Conservation (phyloP, 1,140 invertebrate species). For the Drosophila persimilis region DNA sequence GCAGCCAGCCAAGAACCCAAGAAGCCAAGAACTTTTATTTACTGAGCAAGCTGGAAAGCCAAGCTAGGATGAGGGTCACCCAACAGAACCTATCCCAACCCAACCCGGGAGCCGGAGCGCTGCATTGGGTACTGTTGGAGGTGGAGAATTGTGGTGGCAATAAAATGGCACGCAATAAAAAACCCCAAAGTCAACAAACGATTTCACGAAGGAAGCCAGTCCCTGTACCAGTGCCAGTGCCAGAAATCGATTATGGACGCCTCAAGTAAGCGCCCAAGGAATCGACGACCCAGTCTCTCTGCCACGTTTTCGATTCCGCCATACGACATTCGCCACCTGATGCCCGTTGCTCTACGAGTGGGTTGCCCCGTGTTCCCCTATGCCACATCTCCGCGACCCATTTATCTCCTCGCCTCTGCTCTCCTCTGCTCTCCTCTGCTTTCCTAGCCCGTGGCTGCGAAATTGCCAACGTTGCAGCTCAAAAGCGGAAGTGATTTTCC, state of each 20-base stretch:
- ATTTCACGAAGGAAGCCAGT: constrained; percentile 40
- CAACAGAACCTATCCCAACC: no score
- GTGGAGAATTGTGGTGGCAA: constrained; percentile 44
- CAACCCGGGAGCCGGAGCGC: not conserved
- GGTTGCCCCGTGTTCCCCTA: constrained; percentile 7
- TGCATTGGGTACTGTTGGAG: not conserved
- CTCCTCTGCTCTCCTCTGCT: no score
- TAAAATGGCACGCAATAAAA: constrained; percentile 81
- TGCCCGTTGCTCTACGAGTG: constrained; percentile 31
- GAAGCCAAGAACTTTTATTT: constrained; percentile 45
- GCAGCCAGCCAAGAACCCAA: constrained; percentile 16
- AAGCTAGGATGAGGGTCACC: constrained; percentile 6
- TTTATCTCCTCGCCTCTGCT: constrained; percentile 5
- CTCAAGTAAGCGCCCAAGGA: constrained; percentile 11
- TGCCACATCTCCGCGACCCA: constrained; percentile 7
- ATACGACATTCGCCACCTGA: constrained; percentile 55
- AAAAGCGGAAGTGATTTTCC: constrained; percentile 77
- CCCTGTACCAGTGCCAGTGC: not conserved
- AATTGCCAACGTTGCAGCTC: constrained; percentile 74
- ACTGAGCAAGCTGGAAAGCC: constrained; percentile 26
- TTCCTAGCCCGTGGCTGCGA: constrained; percentile 29
- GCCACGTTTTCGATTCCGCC: constrained; percentile 74
- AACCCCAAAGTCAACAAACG: constrained; percentile 81
- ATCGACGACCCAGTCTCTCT: constrained; percentile 41
- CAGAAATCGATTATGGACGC: constrained; percentile 56